Base-by-base conservation (phyloP, 1,140 invertebrate genomes). In the Papilio polytes region DNA sequence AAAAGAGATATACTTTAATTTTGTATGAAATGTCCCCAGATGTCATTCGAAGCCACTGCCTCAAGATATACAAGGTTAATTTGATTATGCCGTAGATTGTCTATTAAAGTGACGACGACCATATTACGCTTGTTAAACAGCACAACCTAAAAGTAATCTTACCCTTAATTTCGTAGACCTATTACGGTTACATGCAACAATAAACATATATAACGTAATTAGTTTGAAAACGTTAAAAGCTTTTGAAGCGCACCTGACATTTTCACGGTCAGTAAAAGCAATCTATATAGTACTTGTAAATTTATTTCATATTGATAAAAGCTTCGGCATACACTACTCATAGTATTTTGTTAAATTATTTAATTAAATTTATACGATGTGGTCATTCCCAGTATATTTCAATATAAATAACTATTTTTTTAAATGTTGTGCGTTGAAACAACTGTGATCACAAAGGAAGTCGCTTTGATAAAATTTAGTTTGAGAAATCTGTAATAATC, bases 251-350 rank as follows among this genome's bases (percentile, higher is more conserved):
- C 63, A 70, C 63, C 63, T 70, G 63, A 70, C 63, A 70, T 36
- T 31, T 70, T 70, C 63, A 70, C 26, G 63, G 63, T 70, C 63
- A 70, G 26, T 70, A 70, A 31, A 70, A 70, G 26, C 63, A 31
- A 70, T 70, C 63, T 70, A 66, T 10, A 26, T 36, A 66, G 22
- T 12, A 70, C 26, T 70, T 15, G 13, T 70, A 22, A 63, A 22
- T 70, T 70, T 70, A 70, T 63, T 63, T 63, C 59, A 63, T 63
- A 63, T 63, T 63, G 59, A 63, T 63, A 63, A 63, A 63, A 63
- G 59, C 59, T 63, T 63, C 13, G 59, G 3, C 3, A 2, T 2
- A 63, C 59, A 26, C 9, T n/a, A n/a, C n/a, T n/a, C n/a, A n/a
- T 1, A 12, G 59, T 31, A 63, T 63, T 63, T 26, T 26, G 59